Percentiles rank a stretch among this genome's conserved stretches.
Evolutionary conservation across 2,797 vertebrate genomes (phyloP).

Genomic region (Rachycentron canadum): DNA sequence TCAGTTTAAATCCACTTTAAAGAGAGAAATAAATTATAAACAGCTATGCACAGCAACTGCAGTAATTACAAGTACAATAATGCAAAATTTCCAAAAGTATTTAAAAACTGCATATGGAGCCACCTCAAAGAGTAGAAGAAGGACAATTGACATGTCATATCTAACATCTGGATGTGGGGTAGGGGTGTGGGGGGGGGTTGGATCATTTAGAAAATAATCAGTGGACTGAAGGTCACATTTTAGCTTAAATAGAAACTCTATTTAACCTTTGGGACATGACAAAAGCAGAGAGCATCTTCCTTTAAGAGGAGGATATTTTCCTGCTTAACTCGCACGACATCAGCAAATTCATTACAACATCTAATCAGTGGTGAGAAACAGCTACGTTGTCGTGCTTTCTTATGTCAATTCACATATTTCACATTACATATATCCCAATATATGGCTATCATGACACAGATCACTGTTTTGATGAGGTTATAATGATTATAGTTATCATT

Average conservation of each 20-base stretch:
- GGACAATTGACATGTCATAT: constrained; percentile 27
- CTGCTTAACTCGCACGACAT: constrained; percentile 8
- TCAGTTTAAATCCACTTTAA: constrained; percentile 60
- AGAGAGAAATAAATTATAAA: constrained; percentile 50
- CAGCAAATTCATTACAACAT: constrained; percentile 29
- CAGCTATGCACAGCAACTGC: constrained; percentile 52
- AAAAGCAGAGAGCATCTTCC: constrained; percentile 34
- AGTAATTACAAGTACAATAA: constrained; percentile 59
- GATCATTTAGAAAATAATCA: constrained; percentile 27
- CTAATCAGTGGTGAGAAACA: constrained; percentile 8
- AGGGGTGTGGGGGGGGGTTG: too few relatives aligned
- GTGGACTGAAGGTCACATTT: constrained; percentile 18
- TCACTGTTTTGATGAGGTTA: neutral
- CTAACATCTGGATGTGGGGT: constrained; percentile 35
- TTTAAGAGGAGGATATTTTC: constrained; percentile 20
- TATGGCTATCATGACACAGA: neutral
- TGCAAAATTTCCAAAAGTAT: constrained; percentile 24
- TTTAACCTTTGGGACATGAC: constrained; percentile 25
- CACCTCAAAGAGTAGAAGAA: constrained; percentile 27
- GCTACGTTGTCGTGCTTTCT: neutral
- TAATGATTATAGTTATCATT: too few relatives aligned
- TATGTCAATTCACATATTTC: neutral
- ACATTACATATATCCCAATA: neutral
- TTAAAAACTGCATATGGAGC: constrained; percentile 50
- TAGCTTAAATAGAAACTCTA: constrained; percentile 6